These are phyloP conservation scores for Actias luna DNA, from an alignment of 2,888 invertebrate species.

Conservation along the genomic window DNA sequence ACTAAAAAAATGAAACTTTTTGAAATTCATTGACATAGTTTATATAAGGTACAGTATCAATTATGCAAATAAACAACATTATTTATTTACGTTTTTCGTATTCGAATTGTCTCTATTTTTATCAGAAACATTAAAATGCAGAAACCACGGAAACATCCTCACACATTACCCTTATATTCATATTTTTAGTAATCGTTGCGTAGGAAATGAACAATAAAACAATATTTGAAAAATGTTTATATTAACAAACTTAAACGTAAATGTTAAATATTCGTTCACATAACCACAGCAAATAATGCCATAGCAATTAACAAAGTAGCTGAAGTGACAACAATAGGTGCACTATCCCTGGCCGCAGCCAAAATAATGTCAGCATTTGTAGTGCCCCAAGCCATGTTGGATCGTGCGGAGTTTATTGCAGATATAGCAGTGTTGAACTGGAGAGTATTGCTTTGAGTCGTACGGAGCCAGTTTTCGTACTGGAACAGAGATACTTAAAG, in stretches of 20 bases:
- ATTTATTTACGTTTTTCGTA: too few species aligned
- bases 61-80: too few species aligned
- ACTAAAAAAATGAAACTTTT: too few species aligned
- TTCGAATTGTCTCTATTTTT: too few species aligned
- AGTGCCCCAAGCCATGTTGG: conserved; percentile 64
- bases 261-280: not conserved
- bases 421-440: conserved; percentile 51
- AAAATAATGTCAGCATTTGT: conserved; percentile 55
- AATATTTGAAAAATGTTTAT: not conserved
- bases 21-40: too few species aligned
- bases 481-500: conserved; percentile 29
- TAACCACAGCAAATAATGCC: conserved; percentile 28
- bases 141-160: too few species aligned
- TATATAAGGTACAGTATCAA: too few species aligned
- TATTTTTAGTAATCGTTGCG: not conserved
- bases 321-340: conserved; percentile 43
- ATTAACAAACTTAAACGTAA: not conserved
- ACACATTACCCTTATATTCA: not conserved
- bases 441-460: conserved; percentile 44
- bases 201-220: not conserved
- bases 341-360: conserved; percentile 48
- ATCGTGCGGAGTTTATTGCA: conserved; percentile 55
- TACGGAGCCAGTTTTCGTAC: conserved; percentile 63
- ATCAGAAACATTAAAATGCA: too few species aligned
- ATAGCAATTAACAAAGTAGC: conserved; percentile 35